Evolutionary conservation across 2,888 invertebrate species (phyloP).

Genomic region (Clepsis dumicolana): DNA sequence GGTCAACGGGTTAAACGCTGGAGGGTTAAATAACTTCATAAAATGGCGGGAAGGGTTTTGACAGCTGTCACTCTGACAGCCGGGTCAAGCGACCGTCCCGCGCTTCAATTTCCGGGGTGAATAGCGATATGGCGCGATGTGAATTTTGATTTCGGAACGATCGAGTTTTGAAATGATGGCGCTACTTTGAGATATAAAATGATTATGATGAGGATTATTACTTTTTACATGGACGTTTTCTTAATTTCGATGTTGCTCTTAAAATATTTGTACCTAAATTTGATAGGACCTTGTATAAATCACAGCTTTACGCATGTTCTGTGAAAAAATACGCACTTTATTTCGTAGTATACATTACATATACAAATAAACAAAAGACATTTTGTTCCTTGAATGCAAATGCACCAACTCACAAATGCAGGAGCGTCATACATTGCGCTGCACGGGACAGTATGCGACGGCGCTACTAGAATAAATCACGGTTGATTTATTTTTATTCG

Average conservation of each 20-base stretch:
- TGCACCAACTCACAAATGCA: constrained; percentile 53
- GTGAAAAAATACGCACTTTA: not conserved
- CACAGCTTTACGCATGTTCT: no score
- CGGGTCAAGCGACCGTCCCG: constrained; percentile 73
- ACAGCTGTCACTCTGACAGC: constrained; percentile 75
- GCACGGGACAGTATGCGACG: constrained; percentile 64
- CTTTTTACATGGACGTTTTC: no score
- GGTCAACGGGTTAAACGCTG: constrained; percentile 21
- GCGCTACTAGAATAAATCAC: constrained; percentile 78
- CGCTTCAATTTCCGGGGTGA: constrained; percentile 80
- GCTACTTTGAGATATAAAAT: not conserved
- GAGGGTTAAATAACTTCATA: constrained; percentile 23
- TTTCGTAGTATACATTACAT: not conserved
- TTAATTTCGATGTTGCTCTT: no score
- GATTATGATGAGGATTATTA: not conserved
- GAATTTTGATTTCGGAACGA: constrained; percentile 71
- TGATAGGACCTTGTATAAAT: no score
- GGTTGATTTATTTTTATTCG: constrained; percentile 84
- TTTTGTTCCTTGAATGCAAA: constrained; percentile 53
- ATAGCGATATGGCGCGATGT: constrained; percentile 63
- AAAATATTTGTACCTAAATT: no score
- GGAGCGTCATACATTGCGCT: constrained; percentile 62
- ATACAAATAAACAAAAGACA: constrained; percentile 25
- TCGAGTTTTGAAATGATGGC: constrained; percentile 41
- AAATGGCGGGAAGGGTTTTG: constrained; percentile 65